phyloP scores from a whole-genome alignment of 1,140 invertebrate species.

The Agrilus planipennis region DNA sequence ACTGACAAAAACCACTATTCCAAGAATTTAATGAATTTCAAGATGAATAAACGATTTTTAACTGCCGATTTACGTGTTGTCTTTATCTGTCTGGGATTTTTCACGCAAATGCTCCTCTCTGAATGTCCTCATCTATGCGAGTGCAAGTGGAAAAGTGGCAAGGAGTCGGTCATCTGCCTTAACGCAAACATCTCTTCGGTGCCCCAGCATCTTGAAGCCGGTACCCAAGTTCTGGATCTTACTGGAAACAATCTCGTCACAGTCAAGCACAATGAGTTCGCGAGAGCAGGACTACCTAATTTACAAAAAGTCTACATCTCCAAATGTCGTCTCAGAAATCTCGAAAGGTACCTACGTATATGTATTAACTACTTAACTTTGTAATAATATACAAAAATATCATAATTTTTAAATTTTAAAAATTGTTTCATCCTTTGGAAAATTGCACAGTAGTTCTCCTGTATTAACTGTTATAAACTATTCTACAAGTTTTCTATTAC shows the following conservation, averaged over 20 bases:
- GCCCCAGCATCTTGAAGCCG: slow-evolving; percentile 54
- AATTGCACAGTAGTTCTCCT: no score
- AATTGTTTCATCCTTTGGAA: no score
- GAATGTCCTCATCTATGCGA: slow-evolving; percentile 62
- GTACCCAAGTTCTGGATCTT: slow-evolving; percentile 66
- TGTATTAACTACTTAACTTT: no score
- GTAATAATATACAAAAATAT: no score
- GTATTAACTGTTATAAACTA: no score
- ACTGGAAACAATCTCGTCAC: slow-evolving; percentile 55
- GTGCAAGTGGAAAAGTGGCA: slow-evolving; percentile 77
- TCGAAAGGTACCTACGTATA: no score
- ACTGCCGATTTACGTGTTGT: slow-evolving; percentile 10
- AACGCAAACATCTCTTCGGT: slow-evolving; percentile 57
- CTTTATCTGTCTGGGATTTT: slow-evolving; percentile 21
- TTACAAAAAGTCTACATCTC: slow-evolving; percentile 65
- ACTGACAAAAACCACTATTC: no score
- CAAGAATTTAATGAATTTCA: no score
- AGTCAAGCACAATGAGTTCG: slow-evolving; percentile 58
- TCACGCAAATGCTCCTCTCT: slow-evolving; percentile 29
- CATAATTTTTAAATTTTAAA: no score
- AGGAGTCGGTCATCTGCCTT: slow-evolving; percentile 66
- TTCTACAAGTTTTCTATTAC: no score
- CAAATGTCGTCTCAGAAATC: slow-evolving; percentile 46
- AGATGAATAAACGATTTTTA: no score
- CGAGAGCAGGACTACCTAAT: slow-evolving; percentile 57